Evolutionary conservation across 2,888 invertebrate species (phyloP).

Genomic region (Smittia aterrima): DNA sequence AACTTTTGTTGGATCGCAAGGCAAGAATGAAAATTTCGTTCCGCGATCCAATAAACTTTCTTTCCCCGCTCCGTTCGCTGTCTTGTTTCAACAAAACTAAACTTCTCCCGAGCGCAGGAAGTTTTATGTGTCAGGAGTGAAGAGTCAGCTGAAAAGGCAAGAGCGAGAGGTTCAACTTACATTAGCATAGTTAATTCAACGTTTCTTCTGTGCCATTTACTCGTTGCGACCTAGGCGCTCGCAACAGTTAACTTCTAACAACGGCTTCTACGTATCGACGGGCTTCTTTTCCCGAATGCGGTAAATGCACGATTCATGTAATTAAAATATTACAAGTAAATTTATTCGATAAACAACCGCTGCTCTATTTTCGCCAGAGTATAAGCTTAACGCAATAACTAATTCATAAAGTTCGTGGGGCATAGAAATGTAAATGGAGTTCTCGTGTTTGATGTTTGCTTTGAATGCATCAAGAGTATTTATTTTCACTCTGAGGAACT

Average conservation of each 20-base stretch:
- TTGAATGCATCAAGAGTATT: neutral
- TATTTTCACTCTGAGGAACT: too few species aligned
- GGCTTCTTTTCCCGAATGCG: neutral
- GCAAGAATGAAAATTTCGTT: neutral
- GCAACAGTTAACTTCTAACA: neutral
- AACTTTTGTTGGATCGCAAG: neutral
- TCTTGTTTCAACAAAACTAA: too few species aligned
- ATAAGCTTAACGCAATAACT: constrained; percentile 10
- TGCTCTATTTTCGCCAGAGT: neutral
- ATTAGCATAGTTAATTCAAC: neutral
- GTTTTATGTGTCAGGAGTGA: neutral
- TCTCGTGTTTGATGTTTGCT: neutral
- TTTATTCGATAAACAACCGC: constrained; percentile 32
- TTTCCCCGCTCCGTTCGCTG: too few species aligned
- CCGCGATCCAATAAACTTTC: neutral
- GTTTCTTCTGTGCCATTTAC: neutral
- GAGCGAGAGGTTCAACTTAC: neutral
- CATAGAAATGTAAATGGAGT: neutral
- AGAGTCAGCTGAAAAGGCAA: neutral
- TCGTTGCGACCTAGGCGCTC: neutral
- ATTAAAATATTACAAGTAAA: constrained; percentile 36
- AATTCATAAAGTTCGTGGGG: neutral
- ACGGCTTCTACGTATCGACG: neutral
- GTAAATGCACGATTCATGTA: constrained; percentile 15
- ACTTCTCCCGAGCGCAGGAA: neutral